Base-by-base conservation (phyloP, 2,888 invertebrate genomes). In the Leptopilina myrica region DNA sequence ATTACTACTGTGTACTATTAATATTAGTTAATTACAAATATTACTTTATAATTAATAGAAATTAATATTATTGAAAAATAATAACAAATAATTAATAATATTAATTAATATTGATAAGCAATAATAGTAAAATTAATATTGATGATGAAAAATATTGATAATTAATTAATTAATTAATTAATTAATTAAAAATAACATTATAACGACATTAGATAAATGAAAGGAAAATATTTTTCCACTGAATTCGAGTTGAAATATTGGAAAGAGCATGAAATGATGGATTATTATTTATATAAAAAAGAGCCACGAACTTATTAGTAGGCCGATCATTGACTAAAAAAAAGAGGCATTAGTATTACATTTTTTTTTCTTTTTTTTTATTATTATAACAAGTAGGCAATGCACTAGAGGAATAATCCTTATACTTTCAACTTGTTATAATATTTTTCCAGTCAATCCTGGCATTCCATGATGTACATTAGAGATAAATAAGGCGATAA, bases 371-470 rank as follows among this genome's bases (percentile, higher is more conserved):
- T 3, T 33, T 11, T 49, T 49, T 11, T 49, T 49, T 49, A 83
- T 86, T 86, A 85, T 88, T 86, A 86, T 87, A 88, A 89, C 89
- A 88, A 87, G 84, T 87, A 86, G 73, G 56, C 53, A 56, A 73
- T 73, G 73, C 73, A 73, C 56, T 85, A 84, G 78, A 85, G 66
- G 81, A 79, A 82, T 81, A 75, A 79, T 73, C 73, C 73, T 49
- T 79, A 53, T 76, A 76, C 64, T 67, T 80, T 69, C 40, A 78
- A 43, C 53, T 73, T 73, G 73, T 73, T 73, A 73, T 73, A 73
- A 73, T 73, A 73, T 73, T 73, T 78, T 64, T 73, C 64, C 56
- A 64, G 64, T 73, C 53, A 78, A 73, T 59, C 56, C 56, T 64
- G 33, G 64, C 40, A 65, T 76, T 66, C 62, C 78, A 53, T 78